Percentiles rank a stretch among this genome's conserved stretches.
Evolutionary conservation across 1,140 invertebrate genomes (phyloP).

Genomic region (Andricus grossulariae): DNA sequence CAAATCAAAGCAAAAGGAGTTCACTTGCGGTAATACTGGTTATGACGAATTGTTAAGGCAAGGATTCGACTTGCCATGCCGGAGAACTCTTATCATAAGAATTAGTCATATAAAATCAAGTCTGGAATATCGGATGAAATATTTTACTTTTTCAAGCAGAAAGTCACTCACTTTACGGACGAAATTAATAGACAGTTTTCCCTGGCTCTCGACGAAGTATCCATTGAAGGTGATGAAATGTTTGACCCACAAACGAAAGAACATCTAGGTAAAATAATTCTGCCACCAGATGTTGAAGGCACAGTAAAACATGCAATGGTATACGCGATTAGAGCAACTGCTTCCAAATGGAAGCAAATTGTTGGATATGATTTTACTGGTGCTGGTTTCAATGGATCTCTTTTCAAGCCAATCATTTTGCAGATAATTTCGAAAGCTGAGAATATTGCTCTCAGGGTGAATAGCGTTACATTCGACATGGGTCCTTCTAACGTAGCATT

Average conservation of each 20-base stretch:
- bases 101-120: no score
- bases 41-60: no score
- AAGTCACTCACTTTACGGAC: background rate
- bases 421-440: conserved; percentile 21
- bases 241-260: background rate
- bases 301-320: conserved; percentile 39
- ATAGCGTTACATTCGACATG: conserved; percentile 33
- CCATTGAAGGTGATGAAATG: background rate
- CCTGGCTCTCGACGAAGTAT: conserved; percentile 41
- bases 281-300: background rate
- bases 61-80: no score
- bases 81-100: no score
- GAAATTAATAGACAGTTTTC: conserved; percentile 32
- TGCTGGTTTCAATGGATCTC: conserved; percentile 31
- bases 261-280: background rate
- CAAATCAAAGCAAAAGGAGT: no score
- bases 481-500: conserved; percentile 7
- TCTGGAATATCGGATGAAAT: no score
- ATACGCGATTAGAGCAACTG: conserved; percentile 38
- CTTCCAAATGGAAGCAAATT: conserved; percentile 40
- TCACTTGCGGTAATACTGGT: no score
- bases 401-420: background rate
- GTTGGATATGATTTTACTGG: conserved; percentile 42
- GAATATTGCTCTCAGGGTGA: background rate
- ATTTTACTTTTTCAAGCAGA: no score